Base-by-base conservation (phyloP, 2,113 vertebrate species). In the Alligator sinensis region DNA sequence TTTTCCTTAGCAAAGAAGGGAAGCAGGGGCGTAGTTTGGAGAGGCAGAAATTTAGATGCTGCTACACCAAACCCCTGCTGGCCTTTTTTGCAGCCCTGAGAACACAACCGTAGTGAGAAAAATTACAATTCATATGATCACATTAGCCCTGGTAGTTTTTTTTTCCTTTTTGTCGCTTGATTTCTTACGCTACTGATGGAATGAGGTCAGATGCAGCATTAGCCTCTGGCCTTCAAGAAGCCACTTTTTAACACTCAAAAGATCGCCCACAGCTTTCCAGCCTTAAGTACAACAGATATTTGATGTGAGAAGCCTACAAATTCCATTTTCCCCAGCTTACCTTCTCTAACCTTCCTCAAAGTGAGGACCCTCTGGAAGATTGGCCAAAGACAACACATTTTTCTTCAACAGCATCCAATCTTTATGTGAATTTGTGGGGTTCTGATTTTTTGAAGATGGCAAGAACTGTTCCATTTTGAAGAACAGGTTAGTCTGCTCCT, bases 61-160 rank as follows among this genome's bases (percentile, higher is more conserved):
- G 2, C 64, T 93, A 86, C 77, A 94, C 89, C 95, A 93, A 78
- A 84, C 92, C 89, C 94, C 82, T 95, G 75, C 80, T 93, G 92
- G 91, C 94, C 87, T 93, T 64, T 92, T 75, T 82, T 0, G 0
- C 81, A 74, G 89, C 38, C 13, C 80, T 87, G 77, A 47, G 21
- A 74, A 74, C 70, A 47, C 70, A 88, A 82, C 75, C 87, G n/a
- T 24, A 30, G 70, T 15, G 75, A 86, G 47, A 76, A 80, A 30
- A 92, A 91, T 79, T 61, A 95, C 91, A 87, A 84, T 84, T 82
- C 57, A 1, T 85, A 2, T 24, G 59, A 82, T 75, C 84, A 2
- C 64, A 14, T 87, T 95, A 93, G 64, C 64, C 77, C 64, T 66
- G 34, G 75, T 25, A 0, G 77, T 55, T 81, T 91, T n/a, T 9